phyloP scores from a whole-genome alignment of 2,888 invertebrate genomes.

The Stenoptilia bipunctidactyla region DNA sequence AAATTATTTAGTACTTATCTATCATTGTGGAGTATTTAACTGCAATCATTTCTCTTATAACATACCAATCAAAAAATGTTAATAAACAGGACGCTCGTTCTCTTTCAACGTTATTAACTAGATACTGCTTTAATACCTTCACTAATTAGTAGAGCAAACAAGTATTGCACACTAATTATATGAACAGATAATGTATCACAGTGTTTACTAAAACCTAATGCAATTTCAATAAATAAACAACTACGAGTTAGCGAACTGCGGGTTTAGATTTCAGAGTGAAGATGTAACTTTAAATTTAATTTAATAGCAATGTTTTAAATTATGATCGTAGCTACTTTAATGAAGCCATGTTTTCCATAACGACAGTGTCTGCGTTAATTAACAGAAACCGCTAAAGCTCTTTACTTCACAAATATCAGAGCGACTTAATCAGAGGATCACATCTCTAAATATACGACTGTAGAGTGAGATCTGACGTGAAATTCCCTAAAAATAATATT shows the following conservation, averaged over 20 bases:
- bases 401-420: conserved; percentile 42
- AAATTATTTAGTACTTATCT: neutral
- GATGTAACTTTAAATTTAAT: conserved; percentile 1
- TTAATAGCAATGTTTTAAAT: conserved; percentile 3
- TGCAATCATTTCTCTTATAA: neutral
- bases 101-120: no score
- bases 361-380: conserved; percentile 43
- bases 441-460: conserved; percentile 66
- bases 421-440: conserved; percentile 65
- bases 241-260: no score
- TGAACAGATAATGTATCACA: no score
- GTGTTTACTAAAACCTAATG: no score
- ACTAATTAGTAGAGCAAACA: no score
- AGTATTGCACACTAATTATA: no score
- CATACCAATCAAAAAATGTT: neutral
- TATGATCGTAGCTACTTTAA: conserved; percentile 15
- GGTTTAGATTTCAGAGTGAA: no score
- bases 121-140: no score
- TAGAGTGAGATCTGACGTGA: conserved; percentile 70
- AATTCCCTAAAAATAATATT: conserved; percentile 73
- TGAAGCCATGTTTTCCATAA: conserved; percentile 25
- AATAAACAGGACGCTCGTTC: neutral
- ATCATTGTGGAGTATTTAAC: neutral
- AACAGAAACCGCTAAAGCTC: conserved; percentile 49
- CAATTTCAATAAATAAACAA: no score